Conservation (phyloP, 2,113 vertebrate genomes). For the Clupea harengus region DNA sequence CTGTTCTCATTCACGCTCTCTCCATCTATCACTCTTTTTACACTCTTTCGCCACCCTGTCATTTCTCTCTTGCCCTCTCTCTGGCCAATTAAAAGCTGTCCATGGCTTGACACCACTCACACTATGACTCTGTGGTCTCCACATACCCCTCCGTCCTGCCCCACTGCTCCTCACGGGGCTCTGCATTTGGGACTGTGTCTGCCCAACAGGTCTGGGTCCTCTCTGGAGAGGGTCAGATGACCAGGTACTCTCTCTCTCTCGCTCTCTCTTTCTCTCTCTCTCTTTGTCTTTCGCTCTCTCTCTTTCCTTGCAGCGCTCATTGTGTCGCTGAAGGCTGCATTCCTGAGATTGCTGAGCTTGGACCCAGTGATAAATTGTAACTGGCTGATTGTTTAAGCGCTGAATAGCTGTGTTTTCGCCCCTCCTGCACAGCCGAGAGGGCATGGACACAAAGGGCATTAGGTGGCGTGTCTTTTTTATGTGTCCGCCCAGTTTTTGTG, state of each 20-base stretch:
- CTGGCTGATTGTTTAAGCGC: conserved; percentile 72
- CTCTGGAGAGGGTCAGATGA: conserved; percentile 10
- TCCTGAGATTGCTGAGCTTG: conserved; percentile 78
- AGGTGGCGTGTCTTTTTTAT: neutral
- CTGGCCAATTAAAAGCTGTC: neutral
- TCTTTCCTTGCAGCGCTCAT: neutral
- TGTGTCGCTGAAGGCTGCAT: conserved; percentile 75
- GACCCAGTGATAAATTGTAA: conserved; percentile 72
- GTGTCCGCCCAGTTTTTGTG: neutral
- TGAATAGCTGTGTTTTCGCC: conserved; percentile 54
- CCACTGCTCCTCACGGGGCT: conserved; percentile 25
- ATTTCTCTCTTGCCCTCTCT: conserved; percentile 26
- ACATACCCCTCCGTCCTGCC: neutral
- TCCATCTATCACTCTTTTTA: neutral
- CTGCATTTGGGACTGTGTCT: neutral
- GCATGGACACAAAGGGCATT: neutral
- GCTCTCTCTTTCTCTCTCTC: neutral
- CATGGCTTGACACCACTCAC: conserved; percentile 47
- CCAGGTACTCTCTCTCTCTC: neutral
- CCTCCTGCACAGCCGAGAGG: neutral
- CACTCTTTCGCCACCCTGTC: neutral
- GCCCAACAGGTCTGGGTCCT: neutral
- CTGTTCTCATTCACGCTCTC: conserved; percentile 47
- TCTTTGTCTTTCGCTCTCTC: neutral
- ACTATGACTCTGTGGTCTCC: neutral